Percentiles rank a stretch among this genome's conserved stretches.
These are phyloP conservation scores for Napeogenes inachia DNA, from an alignment of 2,888 invertebrate species.

Conservation along the genomic window DNA sequence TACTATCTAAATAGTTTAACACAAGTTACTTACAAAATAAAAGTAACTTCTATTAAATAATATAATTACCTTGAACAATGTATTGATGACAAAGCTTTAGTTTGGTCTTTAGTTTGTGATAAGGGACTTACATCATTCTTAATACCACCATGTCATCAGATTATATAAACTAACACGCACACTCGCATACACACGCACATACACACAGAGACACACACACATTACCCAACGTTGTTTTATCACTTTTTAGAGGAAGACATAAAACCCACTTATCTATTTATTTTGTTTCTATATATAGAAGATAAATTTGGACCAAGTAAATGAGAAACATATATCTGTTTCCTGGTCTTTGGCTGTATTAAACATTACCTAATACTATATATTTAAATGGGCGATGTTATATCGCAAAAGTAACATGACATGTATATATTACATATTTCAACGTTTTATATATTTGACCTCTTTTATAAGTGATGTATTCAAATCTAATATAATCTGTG, in stretches of 20 bases:
- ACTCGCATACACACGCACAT: too few species aligned
- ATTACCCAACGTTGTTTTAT: slow-evolving; percentile 38
- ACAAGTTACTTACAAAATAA: too few species aligned
- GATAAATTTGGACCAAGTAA: not conserved
- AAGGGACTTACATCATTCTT: slow-evolving; percentile 17
- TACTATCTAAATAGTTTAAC: too few species aligned
- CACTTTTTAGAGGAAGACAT: slow-evolving; percentile 24
- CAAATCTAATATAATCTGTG: slow-evolving; percentile 28
- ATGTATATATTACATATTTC: too few species aligned
- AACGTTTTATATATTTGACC: too few species aligned
- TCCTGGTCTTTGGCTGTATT: not conserved
- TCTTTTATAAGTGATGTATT: not conserved
- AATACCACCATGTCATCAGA: slow-evolving; percentile 20
- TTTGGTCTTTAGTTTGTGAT: not conserved
- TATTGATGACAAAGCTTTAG: not conserved
- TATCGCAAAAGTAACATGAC: too few species aligned
- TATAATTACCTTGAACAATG: too few species aligned
- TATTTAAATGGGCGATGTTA: too few species aligned
- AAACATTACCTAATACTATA: too few species aligned
- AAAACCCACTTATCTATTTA: slow-evolving; percentile 40
- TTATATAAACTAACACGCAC: slow-evolving; percentile 44
- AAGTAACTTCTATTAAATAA: too few species aligned
- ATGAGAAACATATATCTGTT: not conserved
- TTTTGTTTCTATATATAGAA: slow-evolving; percentile 39
- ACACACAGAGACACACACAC: too few species aligned